phyloP scores from a whole-genome alignment of 2,113 vertebrate genomes.

The Cyanoramphus novaezelandiae region DNA sequence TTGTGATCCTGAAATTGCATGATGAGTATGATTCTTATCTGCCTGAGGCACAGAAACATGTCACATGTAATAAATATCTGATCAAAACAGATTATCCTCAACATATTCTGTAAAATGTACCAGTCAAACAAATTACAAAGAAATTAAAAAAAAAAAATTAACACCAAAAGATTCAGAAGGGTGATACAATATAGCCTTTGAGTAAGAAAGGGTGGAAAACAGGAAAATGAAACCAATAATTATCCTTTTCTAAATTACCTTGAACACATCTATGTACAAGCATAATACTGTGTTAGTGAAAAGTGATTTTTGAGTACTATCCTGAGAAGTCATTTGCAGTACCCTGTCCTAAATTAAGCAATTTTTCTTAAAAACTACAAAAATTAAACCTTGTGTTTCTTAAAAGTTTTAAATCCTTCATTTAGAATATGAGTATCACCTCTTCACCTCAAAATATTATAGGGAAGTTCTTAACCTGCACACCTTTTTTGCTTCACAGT shows the following conservation, averaged over 20 bases:
- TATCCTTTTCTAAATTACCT: neutral
- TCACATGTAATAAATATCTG: neutral
- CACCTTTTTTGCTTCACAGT: neutral
- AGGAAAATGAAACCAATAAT: neutral
- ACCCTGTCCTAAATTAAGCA: neutral
- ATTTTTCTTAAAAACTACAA: neutral
- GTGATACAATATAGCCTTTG: neutral
- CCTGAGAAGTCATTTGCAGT: neutral
- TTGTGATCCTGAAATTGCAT: neutral
- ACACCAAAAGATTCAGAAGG: neutral
- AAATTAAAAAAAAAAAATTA: neutral
- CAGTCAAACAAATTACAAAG: neutral
- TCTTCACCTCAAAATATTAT: neutral
- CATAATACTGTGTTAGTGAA: fast-evolving
- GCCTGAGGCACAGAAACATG: neutral
- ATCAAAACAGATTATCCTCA: neutral
- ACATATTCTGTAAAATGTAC: neutral
- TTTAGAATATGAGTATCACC: neutral
- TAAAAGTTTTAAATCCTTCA: neutral
- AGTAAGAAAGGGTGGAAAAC: neutral
- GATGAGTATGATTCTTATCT: neutral
- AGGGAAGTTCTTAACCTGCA: neutral
- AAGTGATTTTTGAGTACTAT: neutral
- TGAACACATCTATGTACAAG: neutral
- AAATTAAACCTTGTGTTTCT: neutral